A percentile compares a stretch with the other conserved stretches of the same genome.
Conservation (phyloP, 2,797 vertebrate genomes). For the Tadarida brasiliensis region DNA sequence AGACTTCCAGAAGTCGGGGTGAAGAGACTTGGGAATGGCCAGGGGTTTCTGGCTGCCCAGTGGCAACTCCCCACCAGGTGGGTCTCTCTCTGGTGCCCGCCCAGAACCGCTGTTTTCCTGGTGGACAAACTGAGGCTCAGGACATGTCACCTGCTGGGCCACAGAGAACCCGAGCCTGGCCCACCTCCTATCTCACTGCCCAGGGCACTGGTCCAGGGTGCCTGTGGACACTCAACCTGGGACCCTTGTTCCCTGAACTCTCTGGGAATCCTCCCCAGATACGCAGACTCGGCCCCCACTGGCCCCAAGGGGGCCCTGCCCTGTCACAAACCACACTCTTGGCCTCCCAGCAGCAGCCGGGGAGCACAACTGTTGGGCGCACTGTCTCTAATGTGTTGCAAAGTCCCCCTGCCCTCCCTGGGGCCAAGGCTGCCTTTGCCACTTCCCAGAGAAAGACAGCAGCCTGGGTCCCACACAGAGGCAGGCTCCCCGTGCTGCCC, state of each 20-base stretch:
- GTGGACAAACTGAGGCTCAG: not conserved
- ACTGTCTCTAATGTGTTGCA: rapidly evolving
- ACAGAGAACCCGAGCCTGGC: not conserved
- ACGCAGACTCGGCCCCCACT: rapidly evolving
- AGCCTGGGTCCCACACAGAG: not conserved
- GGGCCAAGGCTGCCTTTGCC: not conserved
- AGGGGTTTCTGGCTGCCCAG: not conserved
- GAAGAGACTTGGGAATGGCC: not conserved
- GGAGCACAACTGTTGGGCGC: not conserved
- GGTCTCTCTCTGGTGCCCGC: not conserved
- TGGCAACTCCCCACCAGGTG: no score
- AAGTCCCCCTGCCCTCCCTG: not conserved
- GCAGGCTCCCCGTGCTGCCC: rapidly evolving
- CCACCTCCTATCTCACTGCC: no score
- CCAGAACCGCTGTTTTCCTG: not conserved
- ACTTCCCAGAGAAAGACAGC: not conserved
- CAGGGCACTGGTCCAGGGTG: not conserved
- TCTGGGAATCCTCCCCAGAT: not conserved
- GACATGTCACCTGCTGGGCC: not conserved
- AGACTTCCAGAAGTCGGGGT: not conserved
- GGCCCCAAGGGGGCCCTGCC: not conserved
- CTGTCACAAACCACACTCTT: not conserved
- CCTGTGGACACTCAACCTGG: not conserved
- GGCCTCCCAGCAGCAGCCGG: not conserved
- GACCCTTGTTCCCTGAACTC: not conserved